These are phyloP conservation scores for Rhopalosiphum nymphaeae DNA, from an alignment of 2,888 invertebrate species.

Conservation along the genomic window DNA sequence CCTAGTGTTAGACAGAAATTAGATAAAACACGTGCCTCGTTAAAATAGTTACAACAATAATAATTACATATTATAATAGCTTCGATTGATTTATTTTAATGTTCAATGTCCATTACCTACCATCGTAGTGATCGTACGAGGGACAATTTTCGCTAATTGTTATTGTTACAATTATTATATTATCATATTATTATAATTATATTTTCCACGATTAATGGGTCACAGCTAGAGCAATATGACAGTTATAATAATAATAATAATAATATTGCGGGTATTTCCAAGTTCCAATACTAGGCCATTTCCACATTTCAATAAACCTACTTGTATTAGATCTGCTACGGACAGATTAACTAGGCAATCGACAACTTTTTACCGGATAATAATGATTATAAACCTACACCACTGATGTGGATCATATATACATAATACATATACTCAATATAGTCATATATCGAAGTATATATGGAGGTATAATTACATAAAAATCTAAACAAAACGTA, in stretches of 20 bases:
- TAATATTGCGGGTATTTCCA: background rate
- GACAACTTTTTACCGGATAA: background rate
- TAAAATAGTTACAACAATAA: background rate
- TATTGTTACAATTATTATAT: background rate
- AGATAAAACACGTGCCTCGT: background rate
- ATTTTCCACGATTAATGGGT: background rate
- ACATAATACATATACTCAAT: background rate
- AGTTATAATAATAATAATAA: background rate
- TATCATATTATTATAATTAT: background rate
- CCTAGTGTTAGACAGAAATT: background rate
- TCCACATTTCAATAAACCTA: background rate
- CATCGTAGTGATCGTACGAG: no score
- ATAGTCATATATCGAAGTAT: background rate
- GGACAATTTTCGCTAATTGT: background rate
- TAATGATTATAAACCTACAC: background rate
- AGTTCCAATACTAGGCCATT: background rate
- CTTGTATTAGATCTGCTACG: background rate
- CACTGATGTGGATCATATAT: background rate
- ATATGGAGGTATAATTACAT: background rate
- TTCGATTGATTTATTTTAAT: background rate
- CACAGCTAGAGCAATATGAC: background rate
- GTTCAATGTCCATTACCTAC: background rate
- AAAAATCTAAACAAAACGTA: background rate
- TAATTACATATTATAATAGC: background rate
- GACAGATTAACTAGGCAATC: background rate